These are phyloP conservation scores for Florisuga fusca DNA, from an alignment of 2,797 vertebrate species.

Conservation along the genomic window DNA sequence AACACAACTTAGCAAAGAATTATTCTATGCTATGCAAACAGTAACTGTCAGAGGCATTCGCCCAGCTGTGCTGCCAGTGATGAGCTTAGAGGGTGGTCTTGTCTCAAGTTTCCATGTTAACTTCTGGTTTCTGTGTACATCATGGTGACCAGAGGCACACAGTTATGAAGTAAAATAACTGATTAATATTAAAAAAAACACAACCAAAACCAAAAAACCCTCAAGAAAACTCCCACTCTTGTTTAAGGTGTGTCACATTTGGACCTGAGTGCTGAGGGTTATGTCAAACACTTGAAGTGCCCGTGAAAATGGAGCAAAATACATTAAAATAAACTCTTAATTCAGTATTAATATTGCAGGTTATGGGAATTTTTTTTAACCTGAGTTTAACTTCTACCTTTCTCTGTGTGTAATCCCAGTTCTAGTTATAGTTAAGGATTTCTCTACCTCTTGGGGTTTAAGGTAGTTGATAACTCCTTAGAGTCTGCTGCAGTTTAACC, in stretches of 20 bases:
- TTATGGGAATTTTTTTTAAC: not conserved
- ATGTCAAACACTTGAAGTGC: not conserved
- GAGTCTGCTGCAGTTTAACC: not conserved
- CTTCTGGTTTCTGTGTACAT: not conserved
- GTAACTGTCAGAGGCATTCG: conserved; percentile 47
- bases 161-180: not conserved
- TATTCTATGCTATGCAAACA: conserved; percentile 65
- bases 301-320: not conserved
- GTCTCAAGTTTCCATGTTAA: not conserved
- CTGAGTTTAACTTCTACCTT: not conserved
- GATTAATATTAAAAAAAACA: not conserved
- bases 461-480: not conserved
- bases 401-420: not conserved
- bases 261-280: not conserved
- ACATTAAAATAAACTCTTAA: not conserved
- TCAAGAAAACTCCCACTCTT: not conserved
- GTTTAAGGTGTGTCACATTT: not conserved
- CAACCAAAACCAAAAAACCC: too few relatives aligned
- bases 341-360: not conserved
- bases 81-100: conserved; percentile 19
- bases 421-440: not conserved
- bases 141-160: conserved; percentile 46
- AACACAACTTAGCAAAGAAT: conserved; percentile 51
- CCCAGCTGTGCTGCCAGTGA: not conserved
- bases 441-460: not conserved